These are phyloP conservation scores for Myotis pilosus DNA, from an alignment of 2,797 vertebrate species.

Conservation along the genomic window DNA sequence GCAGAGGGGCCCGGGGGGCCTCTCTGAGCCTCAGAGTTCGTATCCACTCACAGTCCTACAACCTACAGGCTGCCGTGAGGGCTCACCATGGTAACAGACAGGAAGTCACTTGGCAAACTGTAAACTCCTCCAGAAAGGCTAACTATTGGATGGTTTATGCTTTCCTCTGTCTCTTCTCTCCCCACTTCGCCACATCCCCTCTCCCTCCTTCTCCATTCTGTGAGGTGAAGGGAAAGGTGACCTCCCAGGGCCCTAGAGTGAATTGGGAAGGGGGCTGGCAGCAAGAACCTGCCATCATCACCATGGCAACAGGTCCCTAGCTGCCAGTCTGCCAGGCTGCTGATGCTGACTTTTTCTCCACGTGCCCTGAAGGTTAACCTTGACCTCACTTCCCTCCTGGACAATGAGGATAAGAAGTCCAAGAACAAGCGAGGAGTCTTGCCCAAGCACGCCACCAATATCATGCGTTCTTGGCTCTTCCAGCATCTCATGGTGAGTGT, in stretches of 20 bases:
- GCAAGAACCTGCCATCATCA: slow-evolving; percentile 83
- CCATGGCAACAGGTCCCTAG: slow-evolving; percentile 86
- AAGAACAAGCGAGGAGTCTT: slow-evolving; percentile 98
- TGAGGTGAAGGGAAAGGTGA: slow-evolving; percentile 42
- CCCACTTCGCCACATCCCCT: neutral
- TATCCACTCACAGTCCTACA: neutral
- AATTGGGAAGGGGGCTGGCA: slow-evolving; percentile 64
- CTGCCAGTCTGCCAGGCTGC: slow-evolving; percentile 66
- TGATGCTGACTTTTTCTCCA: slow-evolving; percentile 73
- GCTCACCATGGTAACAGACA: neutral
- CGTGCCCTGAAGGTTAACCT: slow-evolving; percentile 91
- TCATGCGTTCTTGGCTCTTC: slow-evolving; percentile 99
- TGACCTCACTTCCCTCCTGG: slow-evolving; percentile 96
- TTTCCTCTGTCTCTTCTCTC: neutral
- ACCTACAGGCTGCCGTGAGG: neutral
- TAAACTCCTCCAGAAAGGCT: neutral
- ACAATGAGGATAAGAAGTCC: slow-evolving; percentile 98
- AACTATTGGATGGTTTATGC: neutral
- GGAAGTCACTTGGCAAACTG: neutral
- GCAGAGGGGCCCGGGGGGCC: neutral
- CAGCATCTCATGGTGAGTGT: slow-evolving; percentile 98
- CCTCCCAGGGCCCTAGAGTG: slow-evolving; percentile 29
- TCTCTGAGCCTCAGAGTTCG: neutral
- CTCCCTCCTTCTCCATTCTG: slow-evolving; percentile 18
- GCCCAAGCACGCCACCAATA: slow-evolving; percentile 99